These are phyloP conservation scores for Prosapia bicincta DNA, from an alignment of 2,888 invertebrate species.

Conservation along the genomic window DNA sequence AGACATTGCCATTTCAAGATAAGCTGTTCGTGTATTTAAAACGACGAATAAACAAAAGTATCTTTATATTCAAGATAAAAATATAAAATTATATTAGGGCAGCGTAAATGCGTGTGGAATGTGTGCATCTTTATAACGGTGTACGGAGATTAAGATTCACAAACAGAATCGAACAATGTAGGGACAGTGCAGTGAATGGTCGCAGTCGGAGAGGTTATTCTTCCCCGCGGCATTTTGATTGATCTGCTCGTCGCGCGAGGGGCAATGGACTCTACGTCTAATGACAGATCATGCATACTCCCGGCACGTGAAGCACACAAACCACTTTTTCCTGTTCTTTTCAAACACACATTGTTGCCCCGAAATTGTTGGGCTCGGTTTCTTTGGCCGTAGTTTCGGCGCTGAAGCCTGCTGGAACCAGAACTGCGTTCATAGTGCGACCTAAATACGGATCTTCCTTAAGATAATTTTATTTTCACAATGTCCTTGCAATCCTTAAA, in stretches of 20 bases:
- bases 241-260: not conserved
- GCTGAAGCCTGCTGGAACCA: too few relatives aligned
- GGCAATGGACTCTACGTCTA: not conserved
- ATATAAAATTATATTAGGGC: too few relatives aligned
- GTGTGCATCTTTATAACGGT: too few relatives aligned
- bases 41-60: too few relatives aligned
- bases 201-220: not conserved
- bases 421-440: too few relatives aligned
- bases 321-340: slow-evolving; percentile 2
- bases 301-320: not conserved
- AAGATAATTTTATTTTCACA: too few relatives aligned
- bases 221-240: not conserved
- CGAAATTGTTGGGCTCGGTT: not conserved
- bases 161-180: not conserved
- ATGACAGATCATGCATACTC: not conserved
- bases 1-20: too few relatives aligned
- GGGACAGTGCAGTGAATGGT: not conserved
- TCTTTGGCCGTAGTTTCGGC: not conserved
- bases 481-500: too few relatives aligned
- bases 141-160: not conserved
- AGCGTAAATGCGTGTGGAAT: too few relatives aligned
- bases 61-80: too few relatives aligned
- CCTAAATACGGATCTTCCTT: too few relatives aligned
- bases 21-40: too few relatives aligned
- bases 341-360: not conserved